Percentiles rank a stretch among this genome's conserved stretches.
phyloP scores from a whole-genome alignment of 2,888 invertebrate species.

The Periphyllus acericola region DNA sequence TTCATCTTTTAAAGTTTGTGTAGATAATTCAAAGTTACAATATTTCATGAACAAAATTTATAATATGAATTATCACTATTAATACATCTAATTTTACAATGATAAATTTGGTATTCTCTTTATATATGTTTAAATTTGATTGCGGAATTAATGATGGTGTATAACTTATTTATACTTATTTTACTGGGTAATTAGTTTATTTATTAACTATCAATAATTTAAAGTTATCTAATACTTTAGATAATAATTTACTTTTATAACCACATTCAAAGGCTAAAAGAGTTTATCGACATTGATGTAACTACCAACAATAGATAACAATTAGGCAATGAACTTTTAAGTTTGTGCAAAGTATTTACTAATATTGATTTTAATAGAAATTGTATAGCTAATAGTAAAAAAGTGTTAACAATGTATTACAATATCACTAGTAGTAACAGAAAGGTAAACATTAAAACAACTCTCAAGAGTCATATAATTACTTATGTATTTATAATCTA shows the following conservation, averaged over 20 bases:
- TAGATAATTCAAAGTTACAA: no score
- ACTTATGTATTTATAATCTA: background rate
- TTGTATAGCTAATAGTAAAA: background rate
- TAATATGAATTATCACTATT: no score
- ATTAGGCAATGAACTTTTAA: slow-evolving; percentile 10
- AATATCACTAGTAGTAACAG: slow-evolving; percentile 53
- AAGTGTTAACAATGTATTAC: slow-evolving; percentile 34
- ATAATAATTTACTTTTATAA: background rate
- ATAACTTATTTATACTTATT: background rate
- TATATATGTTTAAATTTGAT: background rate
- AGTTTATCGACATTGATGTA: slow-evolving; percentile 24
- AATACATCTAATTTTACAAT: no score
- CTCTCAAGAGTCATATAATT: background rate
- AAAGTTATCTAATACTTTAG: background rate
- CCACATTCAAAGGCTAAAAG: background rate
- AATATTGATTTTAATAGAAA: slow-evolving; percentile 54
- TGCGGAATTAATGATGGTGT: background rate
- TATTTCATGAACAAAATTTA: no score
- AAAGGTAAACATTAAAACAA: slow-evolving; percentile 48
- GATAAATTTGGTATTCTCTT: background rate
- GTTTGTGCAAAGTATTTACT: background rate
- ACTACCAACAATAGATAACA: background rate
- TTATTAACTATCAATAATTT: background rate
- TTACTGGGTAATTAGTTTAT: background rate
- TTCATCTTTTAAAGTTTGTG: no score